phyloP scores from a whole-genome alignment of 1,140 invertebrate genomes.

The Elysia chlorotica region DNA sequence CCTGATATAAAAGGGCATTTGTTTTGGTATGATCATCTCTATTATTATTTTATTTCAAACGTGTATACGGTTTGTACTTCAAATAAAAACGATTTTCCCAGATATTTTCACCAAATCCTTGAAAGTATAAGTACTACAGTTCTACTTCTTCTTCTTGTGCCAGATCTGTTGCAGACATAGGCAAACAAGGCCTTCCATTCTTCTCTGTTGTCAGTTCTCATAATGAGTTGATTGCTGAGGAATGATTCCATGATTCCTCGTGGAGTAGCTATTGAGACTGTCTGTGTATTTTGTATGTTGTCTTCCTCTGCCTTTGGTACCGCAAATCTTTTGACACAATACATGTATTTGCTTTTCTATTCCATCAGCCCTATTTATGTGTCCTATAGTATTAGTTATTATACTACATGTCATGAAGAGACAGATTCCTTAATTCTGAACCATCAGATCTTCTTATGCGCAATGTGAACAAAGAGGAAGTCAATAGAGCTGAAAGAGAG shows the following conservation, averaged over 20 bases:
- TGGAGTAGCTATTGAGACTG: not conserved
- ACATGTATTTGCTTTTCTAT: no score
- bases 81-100: no score
- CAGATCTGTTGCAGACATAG: not conserved
- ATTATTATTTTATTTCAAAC: no score
- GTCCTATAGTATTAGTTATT: not conserved
- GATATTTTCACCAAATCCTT: no score
- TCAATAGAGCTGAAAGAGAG: conserved; percentile 26
- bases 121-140: no score
- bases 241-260: not conserved
- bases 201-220: not conserved
- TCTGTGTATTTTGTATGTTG: not conserved
- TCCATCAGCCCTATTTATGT: not conserved
- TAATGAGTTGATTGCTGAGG: not conserved
- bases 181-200: not conserved
- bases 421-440: not conserved
- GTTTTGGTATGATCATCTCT: no score
- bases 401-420: not conserved
- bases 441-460: conserved; percentile 21
- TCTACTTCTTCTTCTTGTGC: not conserved
- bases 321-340: no score
- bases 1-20: no score
- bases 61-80: no score
- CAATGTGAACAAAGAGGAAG: conserved; percentile 24
- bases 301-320: not conserved